Evolutionary conservation across 2,888 invertebrate genomes (phyloP), one percentile per base, ranked within the genome.

Genomic region (Apodemia hepburni): DNA sequence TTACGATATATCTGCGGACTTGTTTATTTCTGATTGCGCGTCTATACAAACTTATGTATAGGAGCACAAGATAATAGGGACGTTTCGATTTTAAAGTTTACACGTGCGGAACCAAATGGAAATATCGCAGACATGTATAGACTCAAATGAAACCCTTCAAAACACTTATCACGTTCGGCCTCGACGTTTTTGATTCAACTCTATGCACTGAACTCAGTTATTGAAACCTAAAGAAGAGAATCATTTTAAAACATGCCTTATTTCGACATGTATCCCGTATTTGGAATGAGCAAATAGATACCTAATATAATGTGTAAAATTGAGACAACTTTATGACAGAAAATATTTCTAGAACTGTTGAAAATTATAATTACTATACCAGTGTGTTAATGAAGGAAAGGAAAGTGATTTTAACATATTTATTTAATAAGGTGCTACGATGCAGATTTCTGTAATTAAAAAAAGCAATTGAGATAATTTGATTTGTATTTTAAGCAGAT

Each of bases 141-240:
- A 62, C 58, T 66, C 54, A 61, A 67, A 66, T 66, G 67, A 69
- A 70, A 70, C 68, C 70, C 70, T 70, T 69, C 67, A 66, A 68
- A 68, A 69, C 69, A 70, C 68, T 68, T 70, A 68, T 68, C 70
- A 69, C 68, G 68, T 68, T 65, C 66, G 64, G 63, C 64, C 66
- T 64, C 67, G 64, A 63, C 67, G 62, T 65, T 63, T 58, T 60
- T 68, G 66, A 66, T 68, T 71, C 65, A 64, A 64, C 60, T 67
- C 65, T 64, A 60, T 65, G 65, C 67, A 68, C 67, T 59, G 66
- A 66, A 66, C 63, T 65, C 65, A 65, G 60, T 62, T 61, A 60
- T 51, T 63, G 60, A 45, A 27, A 49, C 62, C 59, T 57, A 61
- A 42, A 42, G 54, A 59, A 45, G 45, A 54, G 33, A 42, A 60